These are phyloP conservation scores for Perca schrenkii DNA, from an alignment of 2,113 vertebrate genomes.

Conservation along the genomic window DNA sequence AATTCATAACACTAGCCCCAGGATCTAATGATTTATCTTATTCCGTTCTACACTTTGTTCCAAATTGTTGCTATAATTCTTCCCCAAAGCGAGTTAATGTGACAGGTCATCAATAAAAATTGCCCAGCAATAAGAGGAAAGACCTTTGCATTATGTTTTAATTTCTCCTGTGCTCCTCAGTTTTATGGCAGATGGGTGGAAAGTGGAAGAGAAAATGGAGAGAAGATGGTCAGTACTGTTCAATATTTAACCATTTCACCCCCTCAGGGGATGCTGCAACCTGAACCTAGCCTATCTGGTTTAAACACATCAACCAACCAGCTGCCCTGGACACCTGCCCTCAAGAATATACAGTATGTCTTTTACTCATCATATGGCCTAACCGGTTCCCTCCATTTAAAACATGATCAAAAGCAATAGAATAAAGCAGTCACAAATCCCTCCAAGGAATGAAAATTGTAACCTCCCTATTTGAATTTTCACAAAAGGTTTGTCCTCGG, in stretches of 20 bases:
- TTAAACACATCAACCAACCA: slow-evolving; percentile 58
- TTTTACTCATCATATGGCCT: slow-evolving; percentile 56
- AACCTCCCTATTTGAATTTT: slow-evolving; percentile 67
- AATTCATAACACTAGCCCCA: slow-evolving; percentile 78
- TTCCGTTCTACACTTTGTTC: slow-evolving; percentile 78
- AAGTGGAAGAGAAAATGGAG: slow-evolving; percentile 27
- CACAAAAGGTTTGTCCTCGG: slow-evolving; percentile 62
- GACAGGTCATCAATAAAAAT: slow-evolving; percentile 84
- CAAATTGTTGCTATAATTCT: slow-evolving; percentile 84
- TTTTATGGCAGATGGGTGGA: slow-evolving; percentile 43
- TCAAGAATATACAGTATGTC: slow-evolving; percentile 59
- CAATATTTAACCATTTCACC: slow-evolving; percentile 72
- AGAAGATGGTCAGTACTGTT: slow-evolving; percentile 46
- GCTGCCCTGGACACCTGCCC: slow-evolving; percentile 42
- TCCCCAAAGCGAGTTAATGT: slow-evolving; percentile 78
- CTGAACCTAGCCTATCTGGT: slow-evolving; percentile 48
- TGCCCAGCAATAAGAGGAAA: slow-evolving; percentile 75
- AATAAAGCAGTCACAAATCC: slow-evolving; percentile 65
- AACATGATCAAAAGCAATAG: slow-evolving; percentile 73
- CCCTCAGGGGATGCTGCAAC: slow-evolving; percentile 44
- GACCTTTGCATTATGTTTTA: slow-evolving; percentile 84
- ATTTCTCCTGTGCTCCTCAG: slow-evolving; percentile 71
- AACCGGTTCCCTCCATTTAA: slow-evolving; percentile 62
- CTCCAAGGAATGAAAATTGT: slow-evolving; percentile 62
- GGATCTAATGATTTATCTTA: slow-evolving; percentile 81